phyloP scores from a whole-genome alignment of 2,797 vertebrate species.

The Hypotaenidia philippensis region DNA sequence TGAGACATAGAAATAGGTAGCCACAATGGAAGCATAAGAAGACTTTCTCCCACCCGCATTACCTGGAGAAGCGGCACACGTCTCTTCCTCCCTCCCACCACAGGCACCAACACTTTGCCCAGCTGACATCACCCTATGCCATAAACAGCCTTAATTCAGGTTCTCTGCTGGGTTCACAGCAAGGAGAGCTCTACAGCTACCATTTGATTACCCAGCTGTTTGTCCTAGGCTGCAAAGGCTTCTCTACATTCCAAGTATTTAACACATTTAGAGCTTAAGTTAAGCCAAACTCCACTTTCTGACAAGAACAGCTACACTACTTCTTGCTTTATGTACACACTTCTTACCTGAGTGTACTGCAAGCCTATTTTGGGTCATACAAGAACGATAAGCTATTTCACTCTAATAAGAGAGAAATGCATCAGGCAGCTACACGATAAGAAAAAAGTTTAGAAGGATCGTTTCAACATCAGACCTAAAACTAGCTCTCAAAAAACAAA shows the following conservation, averaged over 20 bases:
- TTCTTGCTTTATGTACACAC: rapidly evolving
- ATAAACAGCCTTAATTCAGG: background rate
- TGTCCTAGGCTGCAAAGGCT: rapidly evolving
- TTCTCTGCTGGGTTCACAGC: background rate
- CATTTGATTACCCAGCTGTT: background rate
- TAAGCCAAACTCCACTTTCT: background rate
- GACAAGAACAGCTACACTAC: background rate
- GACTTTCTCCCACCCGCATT: rapidly evolving
- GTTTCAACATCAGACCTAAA: background rate
- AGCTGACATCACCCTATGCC: background rate
- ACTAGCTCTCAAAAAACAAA: background rate
- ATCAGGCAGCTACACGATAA: background rate
- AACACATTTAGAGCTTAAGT: background rate
- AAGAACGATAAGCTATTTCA: background rate
- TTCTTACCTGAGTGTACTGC: background rate
- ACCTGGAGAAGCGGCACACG: background rate
- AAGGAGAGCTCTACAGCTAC: background rate
- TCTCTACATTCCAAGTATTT: background rate
- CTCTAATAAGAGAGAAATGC: rapidly evolving
- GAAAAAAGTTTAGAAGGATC: background rate
- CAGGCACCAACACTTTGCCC: background rate
- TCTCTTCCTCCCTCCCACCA: background rate
- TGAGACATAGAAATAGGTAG: background rate
- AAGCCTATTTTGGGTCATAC: background rate
- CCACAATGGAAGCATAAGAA: background rate